Percentiles rank a stretch among this genome's conserved stretches.
phyloP scores from a whole-genome alignment of 1,140 invertebrate species.

The Lepidurus arcticus region DNA sequence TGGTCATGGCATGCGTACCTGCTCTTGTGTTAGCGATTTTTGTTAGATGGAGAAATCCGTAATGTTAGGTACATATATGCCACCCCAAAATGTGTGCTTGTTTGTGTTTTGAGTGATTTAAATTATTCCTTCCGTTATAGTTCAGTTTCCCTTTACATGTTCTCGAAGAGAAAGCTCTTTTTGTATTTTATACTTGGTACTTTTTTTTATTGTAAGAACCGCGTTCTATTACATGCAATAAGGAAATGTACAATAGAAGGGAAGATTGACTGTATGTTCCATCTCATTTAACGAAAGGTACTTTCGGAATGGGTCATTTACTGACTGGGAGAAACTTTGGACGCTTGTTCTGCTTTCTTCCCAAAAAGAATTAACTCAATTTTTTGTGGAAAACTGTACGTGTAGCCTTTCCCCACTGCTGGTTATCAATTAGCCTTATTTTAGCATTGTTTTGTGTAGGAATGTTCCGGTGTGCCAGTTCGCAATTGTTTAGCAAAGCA shows the following conservation, averaged over 20 bases:
- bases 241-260: background rate
- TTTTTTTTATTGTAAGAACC: background rate
- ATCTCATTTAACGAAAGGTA: background rate
- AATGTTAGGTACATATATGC: background rate
- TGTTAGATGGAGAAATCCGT: background rate
- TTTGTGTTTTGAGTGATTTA: background rate
- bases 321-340: constrained; percentile 6
- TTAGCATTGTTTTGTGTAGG: background rate
- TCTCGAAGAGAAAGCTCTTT: background rate
- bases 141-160: background rate
- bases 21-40: background rate
- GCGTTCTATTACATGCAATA: background rate
- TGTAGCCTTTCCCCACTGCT: background rate
- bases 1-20: background rate
- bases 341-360: constrained; percentile 1
- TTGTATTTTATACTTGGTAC: background rate
- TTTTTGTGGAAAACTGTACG: background rate
- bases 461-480: background rate
- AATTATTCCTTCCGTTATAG: background rate
- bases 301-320: background rate
- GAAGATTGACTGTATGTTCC: background rate
- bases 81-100: background rate
- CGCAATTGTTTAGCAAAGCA: background rate
- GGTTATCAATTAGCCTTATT: background rate
- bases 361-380: background rate